Evolutionary conservation across 2,888 invertebrate genomes (phyloP).

Genomic region (Drosophila multiciliata): DNA sequence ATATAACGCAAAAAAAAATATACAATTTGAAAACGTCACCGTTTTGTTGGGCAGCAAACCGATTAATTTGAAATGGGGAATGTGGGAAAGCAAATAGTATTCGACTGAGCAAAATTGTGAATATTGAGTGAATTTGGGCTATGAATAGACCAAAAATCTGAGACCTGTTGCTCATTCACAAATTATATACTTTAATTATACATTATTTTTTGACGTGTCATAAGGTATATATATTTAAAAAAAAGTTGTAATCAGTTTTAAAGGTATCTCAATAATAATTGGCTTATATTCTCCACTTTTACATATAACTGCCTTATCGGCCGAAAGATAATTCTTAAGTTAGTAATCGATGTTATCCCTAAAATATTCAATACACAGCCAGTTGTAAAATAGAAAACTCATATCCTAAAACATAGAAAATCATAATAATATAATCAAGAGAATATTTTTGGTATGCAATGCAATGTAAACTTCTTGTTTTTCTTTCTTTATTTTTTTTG

Average conservation of each 20-base stretch:
- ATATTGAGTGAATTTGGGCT: neutral
- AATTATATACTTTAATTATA: slow-evolving; percentile 26
- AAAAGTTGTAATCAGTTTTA: neutral
- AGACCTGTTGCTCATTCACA: slow-evolving; percentile 30
- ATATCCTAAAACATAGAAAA: neutral
- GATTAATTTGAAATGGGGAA: slow-evolving; percentile 53
- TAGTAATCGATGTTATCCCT: neutral
- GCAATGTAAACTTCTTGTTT: slow-evolving; percentile 15
- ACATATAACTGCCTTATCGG: neutral
- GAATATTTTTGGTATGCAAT: neutral
- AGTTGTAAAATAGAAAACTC: neutral
- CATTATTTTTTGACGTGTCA: neutral
- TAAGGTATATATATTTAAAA: neutral
- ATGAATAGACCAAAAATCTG: slow-evolving; percentile 7
- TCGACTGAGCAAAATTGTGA: neutral
- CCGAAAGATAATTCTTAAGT: neutral
- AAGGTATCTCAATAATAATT: neutral
- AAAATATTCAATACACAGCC: neutral
- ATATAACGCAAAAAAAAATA: slow-evolving; percentile 20
- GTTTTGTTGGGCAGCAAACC: slow-evolving; percentile 45
- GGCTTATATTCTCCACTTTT: neutral
- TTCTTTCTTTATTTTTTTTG: slow-evolving; percentile 30
- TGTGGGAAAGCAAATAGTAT: slow-evolving; percentile 3
- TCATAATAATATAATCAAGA: neutral
- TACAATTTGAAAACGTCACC: slow-evolving; percentile 54